Conservation (phyloP, 2,797 vertebrate genomes). For the Loris lydekkerianus region DNA sequence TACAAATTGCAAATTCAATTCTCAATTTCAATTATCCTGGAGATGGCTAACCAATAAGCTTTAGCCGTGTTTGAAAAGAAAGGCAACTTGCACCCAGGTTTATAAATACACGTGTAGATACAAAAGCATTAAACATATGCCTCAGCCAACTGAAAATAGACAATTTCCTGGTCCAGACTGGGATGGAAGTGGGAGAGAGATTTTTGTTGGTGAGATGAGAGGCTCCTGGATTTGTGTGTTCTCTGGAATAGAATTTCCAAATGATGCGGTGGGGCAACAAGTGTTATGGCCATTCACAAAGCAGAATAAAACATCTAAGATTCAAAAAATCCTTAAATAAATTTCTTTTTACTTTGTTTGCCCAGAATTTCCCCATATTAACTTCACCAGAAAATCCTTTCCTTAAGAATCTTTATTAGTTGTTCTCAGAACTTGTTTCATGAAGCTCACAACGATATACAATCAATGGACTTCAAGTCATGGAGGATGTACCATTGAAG, state of each 20-base stretch:
- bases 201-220: neutral
- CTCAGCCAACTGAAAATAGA: neutral
- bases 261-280: neutral
- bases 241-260: neutral
- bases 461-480: neutral
- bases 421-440: neutral
- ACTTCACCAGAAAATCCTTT: neutral
- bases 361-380: neutral
- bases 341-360: neutral
- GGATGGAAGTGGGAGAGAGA: neutral
- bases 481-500: neutral
- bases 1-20: constrained; percentile 69
- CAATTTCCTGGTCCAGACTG: neutral
- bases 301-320: neutral
- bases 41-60: constrained; percentile 49
- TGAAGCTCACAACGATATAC: neutral
- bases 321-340: neutral
- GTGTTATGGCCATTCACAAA: neutral
- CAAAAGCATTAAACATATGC: neutral
- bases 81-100: neutral
- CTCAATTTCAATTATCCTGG: constrained; percentile 67
- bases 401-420: neutral
- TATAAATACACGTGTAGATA: constrained; percentile 7
- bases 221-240: neutral
- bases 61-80: constrained; percentile 29